These are phyloP conservation scores for Synanthedon myopaeformis DNA, from an alignment of 2,888 invertebrate genomes.

Conservation along the genomic window DNA sequence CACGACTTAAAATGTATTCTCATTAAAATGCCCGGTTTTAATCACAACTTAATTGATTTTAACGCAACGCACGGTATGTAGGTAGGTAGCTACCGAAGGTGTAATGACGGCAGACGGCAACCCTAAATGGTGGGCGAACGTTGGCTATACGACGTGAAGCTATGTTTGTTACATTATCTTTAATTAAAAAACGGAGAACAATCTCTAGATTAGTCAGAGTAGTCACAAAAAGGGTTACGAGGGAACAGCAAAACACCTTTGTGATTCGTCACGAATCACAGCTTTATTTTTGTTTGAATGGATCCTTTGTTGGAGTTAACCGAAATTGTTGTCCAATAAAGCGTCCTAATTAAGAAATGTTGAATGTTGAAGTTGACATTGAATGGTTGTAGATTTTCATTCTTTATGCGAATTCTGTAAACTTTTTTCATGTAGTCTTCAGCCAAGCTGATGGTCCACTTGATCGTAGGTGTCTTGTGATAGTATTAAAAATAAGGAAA, in stretches of 20 bases:
- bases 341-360: constrained; percentile 66
- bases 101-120: constrained; percentile 24
- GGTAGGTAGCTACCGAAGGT: constrained; percentile 23
- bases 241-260: constrained; percentile 59
- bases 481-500: too few relatives aligned
- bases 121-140: constrained; percentile 27
- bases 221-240: constrained; percentile 63
- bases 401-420: constrained; percentile 5
- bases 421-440: too few relatives aligned
- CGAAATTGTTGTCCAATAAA: constrained; percentile 66
- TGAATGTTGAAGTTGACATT: constrained; percentile 58
- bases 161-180: constrained; percentile 64
- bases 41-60: constrained; percentile 18
- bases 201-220: constrained; percentile 62
- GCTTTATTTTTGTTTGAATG: constrained; percentile 65
- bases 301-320: constrained; percentile 63
- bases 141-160: constrained; percentile 48
- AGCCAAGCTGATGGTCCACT: too few relatives aligned
- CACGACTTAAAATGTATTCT: constrained; percentile 14
- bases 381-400: constrained; percentile 42
- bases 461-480: too few relatives aligned
- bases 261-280: constrained; percentile 65
- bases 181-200: constrained; percentile 62
- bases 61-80: constrained; percentile 9
- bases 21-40: constrained; percentile 21